Evolutionary conservation across 2,797 vertebrate species (phyloP).

Genomic region (Sebastes cheni): DNA sequence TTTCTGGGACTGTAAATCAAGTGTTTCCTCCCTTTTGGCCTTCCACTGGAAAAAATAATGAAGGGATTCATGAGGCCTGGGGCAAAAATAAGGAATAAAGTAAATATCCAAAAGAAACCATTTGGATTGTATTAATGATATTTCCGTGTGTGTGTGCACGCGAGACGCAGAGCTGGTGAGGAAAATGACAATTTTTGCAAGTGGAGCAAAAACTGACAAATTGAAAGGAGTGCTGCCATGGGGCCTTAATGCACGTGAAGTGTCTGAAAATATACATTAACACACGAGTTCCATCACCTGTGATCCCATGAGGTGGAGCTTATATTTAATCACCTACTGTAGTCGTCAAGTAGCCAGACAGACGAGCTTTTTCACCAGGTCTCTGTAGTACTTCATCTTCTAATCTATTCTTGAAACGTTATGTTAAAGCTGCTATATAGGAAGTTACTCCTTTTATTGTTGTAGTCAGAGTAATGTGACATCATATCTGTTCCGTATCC

Average conservation of each 20-base stretch:
- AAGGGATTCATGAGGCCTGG: slow-evolving; percentile 54
- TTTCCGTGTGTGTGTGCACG: slow-evolving; percentile 38
- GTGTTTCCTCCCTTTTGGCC: slow-evolving; percentile 54
- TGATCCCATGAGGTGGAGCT: neutral
- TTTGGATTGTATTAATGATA: slow-evolving; percentile 68
- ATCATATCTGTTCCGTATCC: too few relatives aligned
- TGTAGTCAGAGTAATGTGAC: too few relatives aligned
- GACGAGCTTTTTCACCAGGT: neutral
- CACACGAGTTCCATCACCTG: neutral
- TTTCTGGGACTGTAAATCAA: slow-evolving; percentile 72
- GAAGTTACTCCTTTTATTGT: too few relatives aligned
- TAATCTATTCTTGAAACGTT: neutral
- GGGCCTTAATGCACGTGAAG: neutral
- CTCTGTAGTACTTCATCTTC: neutral
- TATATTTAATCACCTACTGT: neutral
- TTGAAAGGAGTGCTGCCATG: neutral
- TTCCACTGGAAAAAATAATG: slow-evolving; percentile 66
- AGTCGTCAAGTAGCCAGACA: neutral
- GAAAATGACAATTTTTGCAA: slow-evolving; percentile 45
- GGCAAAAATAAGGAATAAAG: slow-evolving; percentile 62
- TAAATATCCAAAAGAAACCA: slow-evolving; percentile 67
- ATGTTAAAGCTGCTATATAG: neutral
- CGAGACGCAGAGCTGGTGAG: slow-evolving; percentile 19
- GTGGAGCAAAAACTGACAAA: slow-evolving; percentile 34
- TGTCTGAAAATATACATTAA: neutral